These are phyloP conservation scores for Bucorvus abyssinicus DNA, from an alignment of 2,797 vertebrate species.

Conservation along the genomic window DNA sequence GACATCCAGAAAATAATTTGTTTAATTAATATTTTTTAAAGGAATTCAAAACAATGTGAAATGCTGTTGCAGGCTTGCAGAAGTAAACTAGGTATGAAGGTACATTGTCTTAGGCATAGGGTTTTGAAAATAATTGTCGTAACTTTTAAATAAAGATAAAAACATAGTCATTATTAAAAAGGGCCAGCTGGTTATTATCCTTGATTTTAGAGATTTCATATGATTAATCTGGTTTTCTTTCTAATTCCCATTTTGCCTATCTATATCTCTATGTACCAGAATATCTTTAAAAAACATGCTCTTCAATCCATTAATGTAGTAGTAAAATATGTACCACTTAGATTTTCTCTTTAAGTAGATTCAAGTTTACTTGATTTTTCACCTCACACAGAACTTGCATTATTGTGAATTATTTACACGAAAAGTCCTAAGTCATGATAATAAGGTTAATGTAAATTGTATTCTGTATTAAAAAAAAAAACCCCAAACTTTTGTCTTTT, in stretches of 20 bases:
- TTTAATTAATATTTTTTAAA: background rate
- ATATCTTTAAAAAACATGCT: background rate
- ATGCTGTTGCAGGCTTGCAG: background rate
- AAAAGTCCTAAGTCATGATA: background rate
- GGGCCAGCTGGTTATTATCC: background rate
- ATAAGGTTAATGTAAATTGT: background rate
- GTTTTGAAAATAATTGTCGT: background rate
- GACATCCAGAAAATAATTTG: background rate
- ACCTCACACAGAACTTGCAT: background rate
- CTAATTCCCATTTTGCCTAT: background rate
- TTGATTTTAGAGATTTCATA: background rate
- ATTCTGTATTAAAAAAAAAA: background rate
- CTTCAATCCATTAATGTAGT: background rate
- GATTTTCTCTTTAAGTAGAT: background rate
- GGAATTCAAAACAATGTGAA: background rate
- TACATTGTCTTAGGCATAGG: background rate
- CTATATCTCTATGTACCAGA: background rate
- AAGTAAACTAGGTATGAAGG: background rate
- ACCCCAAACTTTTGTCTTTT: background rate
- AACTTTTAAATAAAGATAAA: background rate
- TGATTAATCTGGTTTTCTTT: background rate
- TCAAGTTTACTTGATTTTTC: background rate
- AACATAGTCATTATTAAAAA: background rate
- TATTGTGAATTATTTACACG: background rate
- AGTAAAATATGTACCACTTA: background rate